Base-by-base conservation (phyloP, 2,113 vertebrate genomes). In the Eptesicus fuscus region DNA sequence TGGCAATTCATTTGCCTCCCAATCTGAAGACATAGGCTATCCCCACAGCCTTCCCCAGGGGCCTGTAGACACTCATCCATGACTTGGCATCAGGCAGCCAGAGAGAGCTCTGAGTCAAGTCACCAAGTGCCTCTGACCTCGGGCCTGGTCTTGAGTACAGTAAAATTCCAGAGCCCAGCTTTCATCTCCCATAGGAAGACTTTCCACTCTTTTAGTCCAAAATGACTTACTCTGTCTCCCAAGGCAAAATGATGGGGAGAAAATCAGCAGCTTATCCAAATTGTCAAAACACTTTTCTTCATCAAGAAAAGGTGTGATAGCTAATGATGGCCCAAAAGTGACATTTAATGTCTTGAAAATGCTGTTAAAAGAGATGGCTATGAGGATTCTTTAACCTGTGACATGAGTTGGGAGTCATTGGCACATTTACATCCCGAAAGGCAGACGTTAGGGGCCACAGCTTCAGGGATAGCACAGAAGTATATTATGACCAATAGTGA, bases 261-360 rank as follows among this genome's bases (percentile, higher is more conserved):
- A 23, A 94, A 65, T 77, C 16, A n/a, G 53, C 10, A 35, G 35
- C 35, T 47, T 47, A 20, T 16, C 69, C 47, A 13, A 80, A 56
- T 0, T 61, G 83, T 93, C 94, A 83, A 61, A 94, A 94, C 70
- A 86, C 25, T 18, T 82, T 35, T 69, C 79, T 73, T 73, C 47
- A 71, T 78, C 76, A 42, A 59, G 40, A 91, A 67, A 73, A 7
- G 0, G 69, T 12, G 40, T 6, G 53, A 53, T 28, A 8, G 74
- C 53, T 63, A 79, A 74, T 74, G 86, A 70, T 69, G 83, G 10
- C 63, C 63, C 71, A 14, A 56, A 61, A 49, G 65, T 59, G 76
- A 30, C 70, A 93, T 16, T 73, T 37, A 35, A 70, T 28, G 23
- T 47, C 94, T 76, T 47, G n/a, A 83, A 71, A 95, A 69, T 18